Base-by-base conservation (phyloP, 2,888 invertebrate genomes). In the Autographa gamma region DNA sequence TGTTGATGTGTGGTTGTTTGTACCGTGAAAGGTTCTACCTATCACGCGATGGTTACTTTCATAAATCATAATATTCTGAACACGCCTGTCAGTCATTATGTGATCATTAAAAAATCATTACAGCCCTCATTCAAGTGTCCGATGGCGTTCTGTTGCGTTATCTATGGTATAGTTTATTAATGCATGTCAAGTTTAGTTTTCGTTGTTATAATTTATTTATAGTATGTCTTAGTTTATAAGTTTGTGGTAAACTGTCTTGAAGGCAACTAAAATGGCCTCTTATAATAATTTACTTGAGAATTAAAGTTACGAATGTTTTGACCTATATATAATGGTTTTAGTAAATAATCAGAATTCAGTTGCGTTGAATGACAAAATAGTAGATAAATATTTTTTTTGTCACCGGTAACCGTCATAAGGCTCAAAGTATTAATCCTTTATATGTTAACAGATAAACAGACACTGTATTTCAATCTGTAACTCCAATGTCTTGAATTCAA, bases 41-140 rank as follows among this genome's bases (percentile, higher is more conserved):
- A 93, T 92, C 94, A 94, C 93, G 93, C 93, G 88, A 93, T 86
- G 84, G 80, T 80, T 64, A 70, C 78, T 84, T 91, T 73, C 91
- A 94, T 94, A 93, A 94, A 93, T 94, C 94, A 94, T 92, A 88
- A 82, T 81, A 80, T 79, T 77, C 80, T 77, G 82, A 86, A 76
- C 88, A 85, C 88, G 87, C 75, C 88, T 91, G 93, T 92, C 93
- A 90, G 91, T 94, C 92, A 93, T 94, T 94, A 94, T 73, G 87
- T 77, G 86, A 90, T 93, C 95, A 95, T 95, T 95, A 95, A 93
- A 94, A 92, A 94, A 93, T 92, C 94, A 94, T 95, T 95, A 95
- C 83, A 85, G 78, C 80, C 80, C 74, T 79, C 74, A 73, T 78
- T 77, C 73, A 63, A 65, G 71, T 52, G 63, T 79, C 70, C 65